phyloP scores from a whole-genome alignment of 1,140 invertebrate species.

The Lordiphosa collinella region DNA sequence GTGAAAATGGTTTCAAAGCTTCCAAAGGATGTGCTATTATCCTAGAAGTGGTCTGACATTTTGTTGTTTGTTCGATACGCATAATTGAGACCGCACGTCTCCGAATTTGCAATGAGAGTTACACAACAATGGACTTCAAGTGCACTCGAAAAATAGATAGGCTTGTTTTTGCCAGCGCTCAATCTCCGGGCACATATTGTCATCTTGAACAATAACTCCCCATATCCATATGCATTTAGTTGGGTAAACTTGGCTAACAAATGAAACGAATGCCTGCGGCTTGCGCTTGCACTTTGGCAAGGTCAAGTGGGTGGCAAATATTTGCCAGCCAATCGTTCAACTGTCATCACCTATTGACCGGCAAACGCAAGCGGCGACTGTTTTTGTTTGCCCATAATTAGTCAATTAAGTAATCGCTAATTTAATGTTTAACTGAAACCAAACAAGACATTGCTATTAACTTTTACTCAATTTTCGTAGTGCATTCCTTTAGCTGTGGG shows the following conservation, averaged over 20 bases:
- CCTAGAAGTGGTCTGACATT: too few relatives aligned
- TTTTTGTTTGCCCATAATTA: constrained; percentile 62
- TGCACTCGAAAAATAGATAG: constrained; percentile 5
- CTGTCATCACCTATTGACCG: constrained; percentile 12
- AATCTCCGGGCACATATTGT: constrained; percentile 2
- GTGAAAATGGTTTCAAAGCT: too few relatives aligned
- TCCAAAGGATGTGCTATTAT: too few relatives aligned
- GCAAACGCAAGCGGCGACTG: constrained; percentile 10
- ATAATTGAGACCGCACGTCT: background rate
- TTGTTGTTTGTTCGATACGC: background rate
- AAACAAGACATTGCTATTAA: constrained; percentile 44
- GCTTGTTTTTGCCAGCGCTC: background rate
- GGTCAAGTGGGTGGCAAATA: constrained; percentile 59
- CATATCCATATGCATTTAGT: constrained; percentile 32
- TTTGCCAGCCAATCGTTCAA: constrained; percentile 33
- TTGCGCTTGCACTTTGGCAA: constrained; percentile 32
- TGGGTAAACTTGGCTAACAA: constrained; percentile 45
- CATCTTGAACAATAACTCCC: constrained; percentile 8
- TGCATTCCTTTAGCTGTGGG: constrained; percentile 16
- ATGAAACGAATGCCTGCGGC: background rate
- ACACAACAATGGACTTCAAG: constrained; percentile 22
- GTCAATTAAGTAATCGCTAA: constrained; percentile 60
- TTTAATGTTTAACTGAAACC: constrained; percentile 48
- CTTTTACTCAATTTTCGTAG: constrained; percentile 27
- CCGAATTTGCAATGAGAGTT: constrained; percentile 8